Conservation (phyloP, 2,113 vertebrate genomes). For the Xenopus borealis region DNA sequence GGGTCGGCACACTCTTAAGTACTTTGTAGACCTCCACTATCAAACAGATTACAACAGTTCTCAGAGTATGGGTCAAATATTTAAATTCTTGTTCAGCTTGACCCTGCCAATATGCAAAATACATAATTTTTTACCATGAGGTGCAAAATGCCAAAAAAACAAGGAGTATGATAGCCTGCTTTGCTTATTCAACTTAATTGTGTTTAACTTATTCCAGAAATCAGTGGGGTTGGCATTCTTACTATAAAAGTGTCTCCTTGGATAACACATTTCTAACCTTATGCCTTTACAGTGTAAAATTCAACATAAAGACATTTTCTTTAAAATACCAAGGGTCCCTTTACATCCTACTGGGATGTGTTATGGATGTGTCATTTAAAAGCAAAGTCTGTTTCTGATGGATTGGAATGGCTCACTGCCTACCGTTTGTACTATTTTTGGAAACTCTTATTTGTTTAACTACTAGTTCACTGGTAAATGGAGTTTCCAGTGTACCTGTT, state of each 20-base stretch:
- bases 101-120: conserved; percentile 6
- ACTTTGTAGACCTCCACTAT: conserved; percentile 7
- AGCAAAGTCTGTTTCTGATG: conserved; percentile 23
- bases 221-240: neutral
- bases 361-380: conserved; percentile 19
- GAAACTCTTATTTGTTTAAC: conserved; percentile 38
- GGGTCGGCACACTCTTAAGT: neutral
- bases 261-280: neutral
- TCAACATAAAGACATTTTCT: neutral
- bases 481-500: conserved; percentile 44
- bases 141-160: neutral
- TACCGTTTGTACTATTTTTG: conserved; percentile 30
- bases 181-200: neutral
- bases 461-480: conserved; percentile 29
- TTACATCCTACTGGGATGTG: neutral
- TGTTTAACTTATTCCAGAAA: neutral
- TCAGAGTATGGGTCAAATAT: neutral
- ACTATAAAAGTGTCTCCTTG: no score
- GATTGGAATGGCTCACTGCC: conserved; percentile 29
- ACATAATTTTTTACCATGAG: conserved; percentile 6
- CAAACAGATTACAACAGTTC: neutral
- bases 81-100: neutral
- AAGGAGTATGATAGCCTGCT: neutral
- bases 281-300: neutral
- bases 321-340: neutral